Conservation (phyloP, 2,888 invertebrate genomes). For the Carcina quercana region DNA sequence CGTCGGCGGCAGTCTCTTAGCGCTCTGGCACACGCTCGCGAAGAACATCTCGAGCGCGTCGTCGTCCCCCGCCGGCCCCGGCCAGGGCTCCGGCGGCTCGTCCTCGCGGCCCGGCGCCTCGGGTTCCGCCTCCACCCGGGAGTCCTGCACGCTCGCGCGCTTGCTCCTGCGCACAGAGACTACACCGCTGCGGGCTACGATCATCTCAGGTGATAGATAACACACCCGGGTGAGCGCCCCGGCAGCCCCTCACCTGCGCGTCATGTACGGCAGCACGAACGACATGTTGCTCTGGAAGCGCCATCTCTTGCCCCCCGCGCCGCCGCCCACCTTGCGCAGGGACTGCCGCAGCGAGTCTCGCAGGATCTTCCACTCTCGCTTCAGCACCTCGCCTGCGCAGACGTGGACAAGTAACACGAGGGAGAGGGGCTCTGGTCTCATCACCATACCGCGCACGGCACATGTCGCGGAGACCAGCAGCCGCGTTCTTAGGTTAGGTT, state of each 20-base stretch:
- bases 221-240: no score
- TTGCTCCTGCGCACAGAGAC: not conserved
- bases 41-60: constrained; percentile 58
- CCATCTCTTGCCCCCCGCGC: constrained; percentile 58
- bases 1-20: constrained; percentile 42
- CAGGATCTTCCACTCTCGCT: constrained; percentile 66
- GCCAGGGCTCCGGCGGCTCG: constrained; percentile 20
- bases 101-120: constrained; percentile 37
- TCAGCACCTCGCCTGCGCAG: constrained; percentile 48
- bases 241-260: constrained; percentile 18
- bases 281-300: constrained; percentile 58
- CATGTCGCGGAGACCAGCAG: no score
- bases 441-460: no score
- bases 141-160: constrained; percentile 14
- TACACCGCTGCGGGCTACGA: no score
- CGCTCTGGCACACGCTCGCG: constrained; percentile 61
- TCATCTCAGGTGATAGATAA: not conserved
- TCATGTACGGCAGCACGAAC: constrained; percentile 62
- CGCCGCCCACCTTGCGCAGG: constrained; percentile 43
- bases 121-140: not conserved
- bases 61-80: constrained; percentile 23
- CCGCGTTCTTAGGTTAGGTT: no score
- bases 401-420: not conserved
- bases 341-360: constrained; percentile 65
- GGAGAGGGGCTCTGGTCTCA: no score